phyloP scores from a whole-genome alignment of 2,113 vertebrate genomes.

The Nothoprocta perdicaria region DNA sequence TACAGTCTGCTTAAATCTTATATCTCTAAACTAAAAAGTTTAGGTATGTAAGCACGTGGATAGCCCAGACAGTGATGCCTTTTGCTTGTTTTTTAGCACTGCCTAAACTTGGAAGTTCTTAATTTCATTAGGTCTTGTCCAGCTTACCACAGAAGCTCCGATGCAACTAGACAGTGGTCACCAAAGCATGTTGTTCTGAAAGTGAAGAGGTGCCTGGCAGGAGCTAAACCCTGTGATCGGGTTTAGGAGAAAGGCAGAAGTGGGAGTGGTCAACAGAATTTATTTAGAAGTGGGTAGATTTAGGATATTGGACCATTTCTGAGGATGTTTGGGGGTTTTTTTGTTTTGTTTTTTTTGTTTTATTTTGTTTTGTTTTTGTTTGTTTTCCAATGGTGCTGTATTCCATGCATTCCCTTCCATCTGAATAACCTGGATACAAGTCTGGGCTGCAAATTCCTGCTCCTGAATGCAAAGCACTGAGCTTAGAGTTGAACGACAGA shows the following conservation, averaged over 20 bases:
- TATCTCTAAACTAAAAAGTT: neutral
- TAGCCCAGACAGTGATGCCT: neutral
- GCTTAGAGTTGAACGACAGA: no score
- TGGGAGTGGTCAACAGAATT: neutral
- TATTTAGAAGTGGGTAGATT: neutral
- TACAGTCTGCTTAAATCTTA: neutral
- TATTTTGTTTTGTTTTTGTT: no score
- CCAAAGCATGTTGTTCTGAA: neutral
- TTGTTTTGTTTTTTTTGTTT: no score
- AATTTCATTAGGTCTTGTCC: neutral
- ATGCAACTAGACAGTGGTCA: neutral
- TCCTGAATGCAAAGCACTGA: no score
- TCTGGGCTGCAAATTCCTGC: no score
- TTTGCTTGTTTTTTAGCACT: neutral
- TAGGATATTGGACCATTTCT: neutral
- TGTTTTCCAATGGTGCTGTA: no score
- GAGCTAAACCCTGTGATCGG: neutral
- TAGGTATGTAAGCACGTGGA: neutral
- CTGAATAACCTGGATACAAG: no score
- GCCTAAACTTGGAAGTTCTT: neutral
- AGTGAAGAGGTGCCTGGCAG: neutral
- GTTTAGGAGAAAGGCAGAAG: neutral
- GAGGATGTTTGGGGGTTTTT: neutral
- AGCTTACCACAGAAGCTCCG: neutral
- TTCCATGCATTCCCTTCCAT: no score